Evolutionary conservation across 2,888 invertebrate species (phyloP), one percentile per base, ranked within the genome.

Genomic region (Tenthredo scrophulariae): DNA sequence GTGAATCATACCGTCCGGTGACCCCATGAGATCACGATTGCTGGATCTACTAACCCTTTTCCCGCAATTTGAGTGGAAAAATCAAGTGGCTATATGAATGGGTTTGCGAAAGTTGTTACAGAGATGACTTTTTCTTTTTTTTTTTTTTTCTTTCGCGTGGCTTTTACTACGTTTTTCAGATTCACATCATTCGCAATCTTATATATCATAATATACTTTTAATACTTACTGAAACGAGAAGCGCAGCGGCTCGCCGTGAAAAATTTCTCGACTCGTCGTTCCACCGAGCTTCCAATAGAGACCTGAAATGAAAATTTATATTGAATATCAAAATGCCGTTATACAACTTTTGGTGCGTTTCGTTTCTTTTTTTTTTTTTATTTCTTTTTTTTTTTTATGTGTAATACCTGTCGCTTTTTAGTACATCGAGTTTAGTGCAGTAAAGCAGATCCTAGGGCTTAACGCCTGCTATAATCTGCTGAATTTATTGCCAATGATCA

Each of bases 241-340:
- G 94, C 86, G 95, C 95, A 0, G 95, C 94, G 18, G 96, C 95
- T 40, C 96, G 94, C 26, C 95, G 94, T 84, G 95, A 95, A 86
- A 96, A 95, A 89, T 95, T 94, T 90, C 94, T 94, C 90, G 93
- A 95, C 91, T 95, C 96, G 92, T 94, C 94, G 90, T 95, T 95
- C 95, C 95, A 95, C 90, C 94, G 94, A 82, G 94, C 94, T 88
- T 95, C 95, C 84, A 94, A 91, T 85, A 95, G 93, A 85, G 95
- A 94, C 90, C 95, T 95, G 92, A 10, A 94, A 80, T 26, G 50
- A 46, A 75, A 75, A 46, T 75, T 50, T 1, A 75, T 74, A 74
- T 54, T 33, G 29, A 40, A 33, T 77, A 37, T 77, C 2, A 50
- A 77, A 40, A 77, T 33, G 13, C 22, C 40, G 43, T 43, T 26